Evolutionary conservation across 2,888 invertebrate genomes (phyloP).

Genomic region (Latrodectus hesperus): DNA sequence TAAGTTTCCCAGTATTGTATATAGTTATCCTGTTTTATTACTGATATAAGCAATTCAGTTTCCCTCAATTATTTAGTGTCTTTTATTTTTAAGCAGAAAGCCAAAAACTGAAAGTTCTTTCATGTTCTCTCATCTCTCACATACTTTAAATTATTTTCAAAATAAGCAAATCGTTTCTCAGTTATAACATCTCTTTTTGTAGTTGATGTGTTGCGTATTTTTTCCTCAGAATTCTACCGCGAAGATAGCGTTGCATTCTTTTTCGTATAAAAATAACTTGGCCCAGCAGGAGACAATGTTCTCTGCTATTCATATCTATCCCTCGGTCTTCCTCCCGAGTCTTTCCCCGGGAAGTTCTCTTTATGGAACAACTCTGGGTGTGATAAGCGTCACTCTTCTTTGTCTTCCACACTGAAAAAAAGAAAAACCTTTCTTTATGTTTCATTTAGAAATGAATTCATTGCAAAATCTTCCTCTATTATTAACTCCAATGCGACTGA

Average conservation of each 20-base stretch:
- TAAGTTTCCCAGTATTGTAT: too few relatives aligned
- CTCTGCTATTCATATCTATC: conserved; percentile 69
- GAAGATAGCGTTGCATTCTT: conserved; percentile 65
- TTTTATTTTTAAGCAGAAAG: too few relatives aligned
- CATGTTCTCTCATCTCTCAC: neutral
- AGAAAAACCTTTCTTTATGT: too few relatives aligned
- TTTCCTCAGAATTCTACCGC: neutral
- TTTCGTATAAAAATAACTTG: conserved; percentile 63
- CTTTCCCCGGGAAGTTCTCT: conserved; percentile 40
- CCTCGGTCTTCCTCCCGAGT: conserved; percentile 50
- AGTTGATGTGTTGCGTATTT: too few relatives aligned
- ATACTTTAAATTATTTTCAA: conserved; percentile 8
- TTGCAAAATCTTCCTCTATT: too few relatives aligned
- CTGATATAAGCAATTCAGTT: too few relatives aligned
- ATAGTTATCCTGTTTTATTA: too few relatives aligned
- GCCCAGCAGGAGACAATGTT: conserved; percentile 66
- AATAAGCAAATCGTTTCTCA: conserved; percentile 9
- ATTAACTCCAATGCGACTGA: too few relatives aligned
- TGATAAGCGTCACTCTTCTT: neutral
- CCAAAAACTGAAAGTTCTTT: too few relatives aligned
- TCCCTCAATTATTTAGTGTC: too few relatives aligned
- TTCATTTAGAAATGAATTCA: too few relatives aligned
- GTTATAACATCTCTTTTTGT: too few relatives aligned
- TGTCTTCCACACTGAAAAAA: neutral
- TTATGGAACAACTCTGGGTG: neutral